Conservation (phyloP, 1,140 invertebrate species). For the Hirudo medicinalis region DNA sequence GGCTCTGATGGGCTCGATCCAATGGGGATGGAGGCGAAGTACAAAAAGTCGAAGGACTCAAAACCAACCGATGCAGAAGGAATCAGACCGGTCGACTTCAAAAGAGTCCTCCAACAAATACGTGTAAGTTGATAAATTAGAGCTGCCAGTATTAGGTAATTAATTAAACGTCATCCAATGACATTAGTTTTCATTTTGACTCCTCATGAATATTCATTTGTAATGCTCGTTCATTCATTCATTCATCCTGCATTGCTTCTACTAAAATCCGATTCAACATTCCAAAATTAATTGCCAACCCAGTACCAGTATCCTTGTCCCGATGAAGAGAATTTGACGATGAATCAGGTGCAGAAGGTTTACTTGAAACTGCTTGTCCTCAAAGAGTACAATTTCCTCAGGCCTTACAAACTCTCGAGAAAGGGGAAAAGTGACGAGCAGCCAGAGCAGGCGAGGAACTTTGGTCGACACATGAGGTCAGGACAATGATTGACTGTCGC, state of each 20-base stretch:
- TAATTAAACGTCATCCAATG: no score
- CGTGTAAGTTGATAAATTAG: constrained; percentile 43
- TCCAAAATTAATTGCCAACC: no score
- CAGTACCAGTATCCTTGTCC: constrained; percentile 47
- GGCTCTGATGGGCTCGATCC: constrained; percentile 93
- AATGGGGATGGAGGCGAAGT: constrained; percentile 84
- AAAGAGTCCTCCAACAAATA: constrained; percentile 65
- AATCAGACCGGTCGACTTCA: constrained; percentile 60
- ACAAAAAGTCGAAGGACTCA: constrained; percentile 41
- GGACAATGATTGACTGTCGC: neutral
- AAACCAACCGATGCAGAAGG: neutral
- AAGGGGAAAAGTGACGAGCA: no score
- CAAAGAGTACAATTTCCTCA: constrained; percentile 44
- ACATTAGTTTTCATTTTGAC: no score
- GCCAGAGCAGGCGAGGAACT: constrained; percentile 8
- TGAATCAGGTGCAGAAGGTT: constrained; percentile 50
- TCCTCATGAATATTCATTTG: no score
- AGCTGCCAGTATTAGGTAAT: no score
- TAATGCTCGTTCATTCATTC: no score
- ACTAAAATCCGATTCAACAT: no score
- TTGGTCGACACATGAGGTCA: constrained; percentile 12
- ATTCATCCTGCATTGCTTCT: no score
- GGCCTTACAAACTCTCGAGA: neutral
- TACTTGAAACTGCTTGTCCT: constrained; percentile 41
- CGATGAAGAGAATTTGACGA: constrained; percentile 54